These are phyloP conservation scores for Enteromius trimaculatus DNA, from an alignment of 2,797 vertebrate genomes.

Conservation along the genomic window DNA sequence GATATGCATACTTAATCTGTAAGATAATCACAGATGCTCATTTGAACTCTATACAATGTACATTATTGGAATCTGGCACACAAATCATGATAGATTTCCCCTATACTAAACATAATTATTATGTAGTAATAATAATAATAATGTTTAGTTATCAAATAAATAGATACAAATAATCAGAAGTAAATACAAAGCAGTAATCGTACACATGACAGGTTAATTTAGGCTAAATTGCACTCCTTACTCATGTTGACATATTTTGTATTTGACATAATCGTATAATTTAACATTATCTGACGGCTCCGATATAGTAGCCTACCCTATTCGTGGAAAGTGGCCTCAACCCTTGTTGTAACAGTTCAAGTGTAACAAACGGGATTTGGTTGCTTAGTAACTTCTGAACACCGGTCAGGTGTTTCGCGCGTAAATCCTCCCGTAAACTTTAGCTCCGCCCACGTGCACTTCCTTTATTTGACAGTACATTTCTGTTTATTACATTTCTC, in stretches of 20 bases:
- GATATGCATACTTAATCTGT: not conserved
- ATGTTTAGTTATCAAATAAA: not conserved
- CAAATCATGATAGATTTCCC: not conserved
- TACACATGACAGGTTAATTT: not conserved
- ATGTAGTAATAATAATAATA: too few relatives aligned
- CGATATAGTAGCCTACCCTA: not conserved
- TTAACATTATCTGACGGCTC: not conserved
- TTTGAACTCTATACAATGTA: not conserved
- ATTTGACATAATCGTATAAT: not conserved
- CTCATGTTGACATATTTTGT: not conserved
- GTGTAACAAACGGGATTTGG: slow-evolving; percentile 5
- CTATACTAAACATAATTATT: not conserved
- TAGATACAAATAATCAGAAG: not conserved
- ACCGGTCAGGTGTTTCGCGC: slow-evolving; percentile 38
- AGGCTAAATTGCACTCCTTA: not conserved
- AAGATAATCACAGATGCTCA: not conserved
- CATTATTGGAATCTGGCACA: not conserved
- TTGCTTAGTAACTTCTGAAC: slow-evolving; percentile 16
- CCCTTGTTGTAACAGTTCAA: not conserved
- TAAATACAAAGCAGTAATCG: not conserved
- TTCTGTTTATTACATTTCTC: slow-evolving; percentile 22
- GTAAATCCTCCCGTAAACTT: slow-evolving; percentile 56
- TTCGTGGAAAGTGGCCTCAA: not conserved
- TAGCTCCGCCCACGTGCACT: slow-evolving; percentile 59
- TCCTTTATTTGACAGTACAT: slow-evolving; percentile 51